Conservation (phyloP, 2,113 vertebrate genomes). For the Gymnocephalus cernua region DNA sequence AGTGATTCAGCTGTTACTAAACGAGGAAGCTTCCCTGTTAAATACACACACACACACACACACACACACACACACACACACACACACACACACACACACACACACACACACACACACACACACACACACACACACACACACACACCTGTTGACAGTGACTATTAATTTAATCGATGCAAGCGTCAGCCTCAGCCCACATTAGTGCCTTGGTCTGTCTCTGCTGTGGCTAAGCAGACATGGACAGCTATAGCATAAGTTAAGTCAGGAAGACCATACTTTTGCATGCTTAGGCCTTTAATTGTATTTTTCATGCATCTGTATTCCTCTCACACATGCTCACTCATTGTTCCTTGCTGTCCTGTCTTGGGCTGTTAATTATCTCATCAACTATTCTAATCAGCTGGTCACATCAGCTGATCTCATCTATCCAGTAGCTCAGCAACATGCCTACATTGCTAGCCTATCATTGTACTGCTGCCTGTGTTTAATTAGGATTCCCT, state of each 20-base stretch:
- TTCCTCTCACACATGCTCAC: too few species aligned
- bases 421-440: too few species aligned
- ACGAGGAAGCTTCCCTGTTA: neutral
- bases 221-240: neutral
- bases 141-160: constrained; percentile 35
- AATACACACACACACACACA: constrained; percentile 2
- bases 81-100: neutral
- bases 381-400: too few species aligned
- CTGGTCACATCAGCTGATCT: too few species aligned
- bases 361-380: too few species aligned
- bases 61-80: neutral
- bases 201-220: neutral
- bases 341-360: too few species aligned
- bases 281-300: too few species aligned
- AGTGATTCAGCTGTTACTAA: neutral
- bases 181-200: constrained; percentile 26
- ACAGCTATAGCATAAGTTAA: neutral
- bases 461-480: too few species aligned
- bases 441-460: too few species aligned
- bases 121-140: neutral
- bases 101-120: neutral
- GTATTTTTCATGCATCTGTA: too few species aligned
- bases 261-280: too few species aligned
- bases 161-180: constrained; percentile 31
- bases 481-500: too few species aligned